A percentile compares a stretch with the other conserved stretches of the same genome.
Evolutionary conservation across 2,113 vertebrate genomes (phyloP).

Genomic region (Piprites chloris): DNA sequence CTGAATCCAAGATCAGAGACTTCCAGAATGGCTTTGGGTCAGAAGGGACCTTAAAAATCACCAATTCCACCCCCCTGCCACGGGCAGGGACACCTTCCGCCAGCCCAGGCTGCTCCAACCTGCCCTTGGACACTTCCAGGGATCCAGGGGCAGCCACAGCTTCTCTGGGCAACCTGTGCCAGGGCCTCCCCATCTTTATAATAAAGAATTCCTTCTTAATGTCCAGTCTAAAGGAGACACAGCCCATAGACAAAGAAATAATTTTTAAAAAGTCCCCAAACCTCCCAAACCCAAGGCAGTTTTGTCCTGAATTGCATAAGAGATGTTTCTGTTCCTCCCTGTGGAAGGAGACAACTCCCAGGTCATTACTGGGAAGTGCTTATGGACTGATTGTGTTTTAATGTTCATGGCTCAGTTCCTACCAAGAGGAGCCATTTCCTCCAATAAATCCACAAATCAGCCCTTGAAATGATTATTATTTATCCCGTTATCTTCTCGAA

Average conservation of each 20-base stretch:
- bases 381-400: rapidly evolving
- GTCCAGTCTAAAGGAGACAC: neutral
- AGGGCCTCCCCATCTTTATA: neutral
- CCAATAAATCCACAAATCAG: neutral
- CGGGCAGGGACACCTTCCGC: neutral
- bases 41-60: neutral
- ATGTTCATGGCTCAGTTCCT: neutral
- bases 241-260: neutral
- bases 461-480: neutral
- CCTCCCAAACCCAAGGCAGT: neutral
- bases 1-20: neutral
- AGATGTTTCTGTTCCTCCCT: neutral
- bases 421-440: neutral
- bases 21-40: too few species aligned
- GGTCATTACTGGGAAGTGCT: neutral
- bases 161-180: neutral
- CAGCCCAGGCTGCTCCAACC: neutral
- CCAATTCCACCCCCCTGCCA: neutral
- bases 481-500: neutral
- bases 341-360: neutral
- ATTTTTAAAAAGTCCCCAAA: neutral
- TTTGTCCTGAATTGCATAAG: neutral
- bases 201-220: neutral
- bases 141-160: neutral
- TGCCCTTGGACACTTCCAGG: neutral